Evolutionary conservation across 2,797 vertebrate species (phyloP), one percentile per base, ranked within the genome.

Genomic region (Hemibagrus guttatus): DNA sequence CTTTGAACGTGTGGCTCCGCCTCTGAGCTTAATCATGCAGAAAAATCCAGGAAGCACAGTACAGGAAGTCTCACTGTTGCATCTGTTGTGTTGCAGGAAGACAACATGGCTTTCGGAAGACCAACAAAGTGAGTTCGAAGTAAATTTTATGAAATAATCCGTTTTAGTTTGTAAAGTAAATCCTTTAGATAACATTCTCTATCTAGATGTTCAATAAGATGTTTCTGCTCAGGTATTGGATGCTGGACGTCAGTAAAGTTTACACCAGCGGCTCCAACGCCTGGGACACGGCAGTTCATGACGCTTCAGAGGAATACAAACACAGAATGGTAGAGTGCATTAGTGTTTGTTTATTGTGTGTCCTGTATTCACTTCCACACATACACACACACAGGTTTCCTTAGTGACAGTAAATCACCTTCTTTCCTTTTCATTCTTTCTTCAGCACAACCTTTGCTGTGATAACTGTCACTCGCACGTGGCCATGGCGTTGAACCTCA

Each of bases 391-490:
- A 46, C 46, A 26, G 2, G 5, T 19, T 74, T 28, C n/a, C 26
- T 26, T 49, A 23, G 31, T 6, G 11, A 5, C 1, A 12, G 7
- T 76, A 78, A 58, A 58, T 58, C 3, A 61, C n/a, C 35, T 49
- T 16, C 6, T 54, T 82, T 54, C 3, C 16, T 66, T 64, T 39
- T 66, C 1, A 2, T 31, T 82, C 35, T 28, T 76, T 64, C n/a
- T 82, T 8, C 87, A 99, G 98, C 98, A 99, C 94, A 99, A 98
- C 88, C 95, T 99, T 72, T 99, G 98, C 93, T 97, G 98, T 89
- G 98, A 99, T 91, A 99, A 99, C 93, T 99, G 98, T 93, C 98
- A 99, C 93, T 99, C 98, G 8, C 98, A 99, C 0, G 98, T 99
- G 17, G 98, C 98, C 7, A 94, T 98, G 96, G 98, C 98, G 84